Evolutionary conservation across 1,140 invertebrate genomes (phyloP), one percentile per base, ranked within the genome.

Genomic region (Cotesia typhae): DNA sequence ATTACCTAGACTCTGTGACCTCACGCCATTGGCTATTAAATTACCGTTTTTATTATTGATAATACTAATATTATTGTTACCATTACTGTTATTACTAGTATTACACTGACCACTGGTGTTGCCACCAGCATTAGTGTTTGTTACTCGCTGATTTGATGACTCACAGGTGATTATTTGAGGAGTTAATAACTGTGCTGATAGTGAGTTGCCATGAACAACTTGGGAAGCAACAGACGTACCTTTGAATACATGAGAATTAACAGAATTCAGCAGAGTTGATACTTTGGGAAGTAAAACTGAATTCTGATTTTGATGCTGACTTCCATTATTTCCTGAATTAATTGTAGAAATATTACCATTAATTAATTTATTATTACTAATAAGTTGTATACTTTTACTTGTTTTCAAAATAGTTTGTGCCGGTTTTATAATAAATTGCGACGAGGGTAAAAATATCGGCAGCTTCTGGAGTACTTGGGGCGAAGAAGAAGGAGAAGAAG

Each of bases 201-300:
- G 70, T 10, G 80, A 77, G 71, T 78, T 82, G 5, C 78, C 68
- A 63, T 80, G 84, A 17, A 84, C 72, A 0, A 82, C 59, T 52
- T 82, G 80, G 53, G 81, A 75, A 4, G 77, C 77, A 28, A 80
- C 70, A 9, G 79, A 77, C 12, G 77, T 72, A 38, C 73, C 74
- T 70, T 80, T 82, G 35, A 80, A 73, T 52, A 81, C 61, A 57
- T 79, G 78, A 20, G 83, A 79, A 35, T 79, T 71, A n/a, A 84
- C 57, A 1, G 78, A 80, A 67, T 84, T 84, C 9, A 84, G 12
- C 7, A 83, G 4, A 0, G 78, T 77, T 36, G 80, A 71, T 47
- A 47, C 41, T 72, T 86, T 85, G 38, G 83, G 79, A 63, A 85
- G 51, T 57, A 85, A 52, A 35, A 86, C 70, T 5, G 82, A 81